Base-by-base conservation (phyloP, 2,113 vertebrate genomes). In the Heterotis niloticus region DNA sequence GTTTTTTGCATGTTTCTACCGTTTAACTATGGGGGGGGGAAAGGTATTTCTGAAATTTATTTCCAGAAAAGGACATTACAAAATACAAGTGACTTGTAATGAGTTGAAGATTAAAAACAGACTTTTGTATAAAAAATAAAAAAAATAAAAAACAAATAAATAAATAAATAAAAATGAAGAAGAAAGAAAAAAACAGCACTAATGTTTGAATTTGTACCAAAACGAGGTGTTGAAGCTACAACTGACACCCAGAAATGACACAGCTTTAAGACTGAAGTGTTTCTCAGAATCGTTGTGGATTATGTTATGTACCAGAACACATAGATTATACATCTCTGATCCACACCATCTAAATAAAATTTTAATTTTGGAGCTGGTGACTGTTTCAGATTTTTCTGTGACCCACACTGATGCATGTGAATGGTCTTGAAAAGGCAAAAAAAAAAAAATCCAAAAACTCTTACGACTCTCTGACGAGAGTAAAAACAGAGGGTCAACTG, bases 1-100 rank as follows among this genome's bases (percentile, higher is more conserved):
- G 94, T 95, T 94, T 84, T 97, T 98, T 99, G 97, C 97, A 99
- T 99, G 97, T 98, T 98, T 98, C 95, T 97, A 97, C 96, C 95
- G 96, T 97, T 91, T 96, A 89, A 90, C 95, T 93, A 92, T 92
- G 92, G n/a, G n/a, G n/a, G n/a, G n/a, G n/a, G 90, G 93, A 92
- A 92, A 93, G 94, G 92, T 96, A 95, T 95, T 97, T 95, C 95
- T 94, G 93, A 93, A 94, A 94, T 95, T 94, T 93, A 92, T 95
- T 95, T 93, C 92, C 94, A 91, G 94, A 87, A 92, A 92, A 93
- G 94, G 92, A 92, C 90, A 93, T 92, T 92, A 92, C 91, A 92
- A 93, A 93, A 89, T 85, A 44, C 91, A 94, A 94, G 94, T 95
- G 92, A 95, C 90, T 94, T 94, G 93, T 95, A 93, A 88, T 87